Conservation (phyloP, 2,113 vertebrate species). For the Naja naja region DNA sequence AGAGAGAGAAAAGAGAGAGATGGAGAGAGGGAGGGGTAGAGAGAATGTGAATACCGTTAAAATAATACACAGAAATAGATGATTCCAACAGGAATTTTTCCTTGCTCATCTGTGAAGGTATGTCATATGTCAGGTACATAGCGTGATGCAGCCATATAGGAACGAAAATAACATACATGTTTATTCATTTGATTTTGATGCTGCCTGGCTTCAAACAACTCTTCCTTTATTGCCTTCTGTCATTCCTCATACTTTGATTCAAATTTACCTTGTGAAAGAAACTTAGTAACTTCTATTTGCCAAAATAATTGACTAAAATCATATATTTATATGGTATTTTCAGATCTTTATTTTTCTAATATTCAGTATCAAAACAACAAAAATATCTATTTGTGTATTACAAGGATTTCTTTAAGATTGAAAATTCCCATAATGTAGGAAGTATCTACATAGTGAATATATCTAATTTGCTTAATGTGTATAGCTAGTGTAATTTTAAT, state of each 20-base stretch:
- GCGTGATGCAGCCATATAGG: neutral
- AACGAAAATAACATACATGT: neutral
- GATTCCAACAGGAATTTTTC: neutral
- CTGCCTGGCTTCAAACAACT: neutral
- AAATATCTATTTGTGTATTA: neutral
- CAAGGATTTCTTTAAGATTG: neutral
- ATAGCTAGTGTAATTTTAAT: constrained; percentile 66
- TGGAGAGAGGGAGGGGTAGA: too few species aligned
- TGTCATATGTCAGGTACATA: neutral
- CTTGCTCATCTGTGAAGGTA: neutral
- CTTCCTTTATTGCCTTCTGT: neutral
- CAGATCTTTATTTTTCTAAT: neutral
- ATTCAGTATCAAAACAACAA: neutral
- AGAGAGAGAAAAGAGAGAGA: too few species aligned
- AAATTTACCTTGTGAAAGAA: neutral
- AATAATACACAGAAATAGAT: neutral
- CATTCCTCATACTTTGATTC: neutral
- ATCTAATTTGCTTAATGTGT: constrained; percentile 28
- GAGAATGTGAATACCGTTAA: neutral
- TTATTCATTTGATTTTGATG: neutral
- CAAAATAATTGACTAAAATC: neutral
- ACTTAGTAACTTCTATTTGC: neutral
- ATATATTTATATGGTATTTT: neutral
- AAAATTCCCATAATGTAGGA: neutral
- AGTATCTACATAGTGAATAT: neutral